A percentile compares a stretch with the other conserved stretches of the same genome.
Conservation (phyloP, 1,140 invertebrate genomes). For the Papilio helenus region DNA sequence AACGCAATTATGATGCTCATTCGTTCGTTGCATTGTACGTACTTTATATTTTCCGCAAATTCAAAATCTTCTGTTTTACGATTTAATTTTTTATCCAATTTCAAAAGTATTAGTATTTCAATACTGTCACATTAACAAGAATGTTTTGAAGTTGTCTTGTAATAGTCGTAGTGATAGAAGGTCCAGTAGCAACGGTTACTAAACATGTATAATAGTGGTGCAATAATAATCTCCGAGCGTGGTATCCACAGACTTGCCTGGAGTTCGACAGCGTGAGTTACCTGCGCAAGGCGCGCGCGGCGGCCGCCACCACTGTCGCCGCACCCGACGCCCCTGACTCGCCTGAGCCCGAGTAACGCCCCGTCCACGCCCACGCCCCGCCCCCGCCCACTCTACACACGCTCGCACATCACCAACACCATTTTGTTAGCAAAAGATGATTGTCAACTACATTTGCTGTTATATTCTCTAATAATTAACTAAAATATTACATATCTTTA, state of each 20-base stretch:
- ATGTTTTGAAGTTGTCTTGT: neutral
- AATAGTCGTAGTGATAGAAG: neutral
- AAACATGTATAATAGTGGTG: neutral
- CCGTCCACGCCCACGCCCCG: neutral
- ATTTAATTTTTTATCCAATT: too few relatives aligned
- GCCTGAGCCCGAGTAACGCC: slow-evolving; percentile 73
- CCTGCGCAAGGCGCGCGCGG: slow-evolving; percentile 73
- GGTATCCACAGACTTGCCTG: slow-evolving; percentile 74
- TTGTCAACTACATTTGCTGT: slow-evolving; percentile 1
- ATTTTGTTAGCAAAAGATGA: slow-evolving; percentile 16
- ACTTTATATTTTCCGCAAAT: too few relatives aligned
- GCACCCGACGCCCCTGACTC: slow-evolving; percentile 74
- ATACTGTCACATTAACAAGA: neutral
- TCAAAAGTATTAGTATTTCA: too few relatives aligned
- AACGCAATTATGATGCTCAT: neutral
- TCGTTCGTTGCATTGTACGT: neutral
- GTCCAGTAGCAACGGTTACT: neutral
- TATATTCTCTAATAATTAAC: neutral
- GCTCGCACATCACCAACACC: slow-evolving; percentile 39
- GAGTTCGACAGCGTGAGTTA: slow-evolving; percentile 80
- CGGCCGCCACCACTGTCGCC: slow-evolving; percentile 63
- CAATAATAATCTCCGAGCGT: neutral
- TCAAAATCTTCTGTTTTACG: too few relatives aligned
- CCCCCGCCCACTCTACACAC: slow-evolving; percentile 36
- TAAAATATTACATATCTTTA: neutral